A percentile compares a stretch with the other conserved stretches of the same genome.
These are phyloP conservation scores for Parochlus steinenii DNA, from an alignment of 2,888 invertebrate genomes.

Conservation along the genomic window DNA sequence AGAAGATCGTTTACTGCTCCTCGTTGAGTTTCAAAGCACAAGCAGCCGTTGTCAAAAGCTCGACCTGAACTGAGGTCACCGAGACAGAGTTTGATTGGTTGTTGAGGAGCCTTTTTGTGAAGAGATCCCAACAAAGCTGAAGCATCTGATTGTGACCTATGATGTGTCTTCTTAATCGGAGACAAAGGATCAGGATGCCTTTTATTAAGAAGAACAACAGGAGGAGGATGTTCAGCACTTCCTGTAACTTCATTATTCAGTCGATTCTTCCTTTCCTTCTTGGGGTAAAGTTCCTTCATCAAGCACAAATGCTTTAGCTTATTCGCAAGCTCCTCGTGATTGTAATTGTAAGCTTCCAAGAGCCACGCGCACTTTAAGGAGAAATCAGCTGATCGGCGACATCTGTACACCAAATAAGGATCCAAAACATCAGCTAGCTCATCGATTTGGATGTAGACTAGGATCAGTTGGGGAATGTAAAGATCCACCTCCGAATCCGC, in stretches of 20 bases:
- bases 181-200: slow-evolving; percentile 19
- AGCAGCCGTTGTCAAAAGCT: slow-evolving; percentile 93
- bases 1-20: slow-evolving; percentile 61
- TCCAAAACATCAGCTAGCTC: slow-evolving; percentile 90
- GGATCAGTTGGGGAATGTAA: slow-evolving; percentile 93
- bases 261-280: slow-evolving; percentile 22
- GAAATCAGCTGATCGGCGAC: slow-evolving; percentile 89
- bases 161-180: slow-evolving; percentile 57
- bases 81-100: slow-evolving; percentile 48
- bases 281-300: slow-evolving; percentile 29
- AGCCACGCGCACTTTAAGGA: slow-evolving; percentile 93
- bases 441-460: slow-evolving; percentile 96
- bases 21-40: slow-evolving; percentile 72
- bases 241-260: not conserved
- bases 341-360: slow-evolving; percentile 65
- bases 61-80: slow-evolving; percentile 88
- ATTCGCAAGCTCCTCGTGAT: slow-evolving; percentile 21
- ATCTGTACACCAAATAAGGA: slow-evolving; percentile 67
- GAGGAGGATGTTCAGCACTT: too few relatives aligned
- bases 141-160: slow-evolving; percentile 62
- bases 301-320: slow-evolving; percentile 28
- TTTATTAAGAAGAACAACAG: slow-evolving; percentile 6
- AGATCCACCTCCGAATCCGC: slow-evolving; percentile 85
- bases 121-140: slow-evolving; percentile 39
- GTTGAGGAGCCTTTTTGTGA: slow-evolving; percentile 17